Percentiles rank a stretch among this genome's conserved stretches.
These are phyloP conservation scores for Acleris literana DNA, from an alignment of 2,888 invertebrate species.

Conservation along the genomic window DNA sequence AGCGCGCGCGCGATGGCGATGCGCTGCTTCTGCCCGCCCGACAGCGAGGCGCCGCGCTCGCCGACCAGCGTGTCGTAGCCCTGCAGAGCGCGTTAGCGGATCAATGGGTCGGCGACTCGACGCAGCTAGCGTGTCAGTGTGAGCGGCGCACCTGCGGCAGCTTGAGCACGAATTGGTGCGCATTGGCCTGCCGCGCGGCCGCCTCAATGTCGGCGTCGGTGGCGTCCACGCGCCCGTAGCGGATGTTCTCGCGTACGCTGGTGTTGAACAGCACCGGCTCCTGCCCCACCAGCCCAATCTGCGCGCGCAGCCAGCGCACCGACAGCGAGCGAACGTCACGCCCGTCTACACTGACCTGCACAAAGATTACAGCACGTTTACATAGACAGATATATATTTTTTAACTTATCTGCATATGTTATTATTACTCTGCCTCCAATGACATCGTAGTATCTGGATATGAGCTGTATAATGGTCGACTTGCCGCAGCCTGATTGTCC, in stretches of 20 bases:
- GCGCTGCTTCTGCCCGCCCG: conserved; percentile 95
- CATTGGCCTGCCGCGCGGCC: conserved; percentile 87
- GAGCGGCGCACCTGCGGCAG: conserved; percentile 76
- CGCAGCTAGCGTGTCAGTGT: background rate
- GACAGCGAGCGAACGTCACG: conserved; percentile 86
- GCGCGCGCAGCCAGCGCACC: conserved; percentile 86
- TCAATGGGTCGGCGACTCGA: background rate
- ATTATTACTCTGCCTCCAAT: conserved; percentile 48
- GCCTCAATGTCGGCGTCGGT: conserved; percentile 84
- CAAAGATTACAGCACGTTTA: background rate
- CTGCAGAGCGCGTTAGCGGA: conserved; percentile 51
- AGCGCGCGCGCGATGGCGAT: conserved; percentile 95
- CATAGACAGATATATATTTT: too few relatives aligned
- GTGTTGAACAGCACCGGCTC: conserved; percentile 91
- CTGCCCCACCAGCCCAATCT: conserved; percentile 92
- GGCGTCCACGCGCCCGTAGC: conserved; percentile 86
- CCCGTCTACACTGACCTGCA: conserved; percentile 67
- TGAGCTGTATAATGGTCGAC: conserved; percentile 89
- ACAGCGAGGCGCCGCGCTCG: conserved; percentile 91
- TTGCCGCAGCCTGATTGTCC: conserved; percentile 90
- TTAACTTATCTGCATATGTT: background rate
- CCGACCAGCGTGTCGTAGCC: conserved; percentile 93
- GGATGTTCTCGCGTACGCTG: conserved; percentile 90
- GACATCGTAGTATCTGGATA: conserved; percentile 86
- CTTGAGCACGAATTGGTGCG: conserved; percentile 86